Percentiles rank a stretch among this genome's conserved stretches.
These are phyloP conservation scores for Eutolmus rufibarbis DNA, from an alignment of 2,888 invertebrate genomes.

Conservation along the genomic window DNA sequence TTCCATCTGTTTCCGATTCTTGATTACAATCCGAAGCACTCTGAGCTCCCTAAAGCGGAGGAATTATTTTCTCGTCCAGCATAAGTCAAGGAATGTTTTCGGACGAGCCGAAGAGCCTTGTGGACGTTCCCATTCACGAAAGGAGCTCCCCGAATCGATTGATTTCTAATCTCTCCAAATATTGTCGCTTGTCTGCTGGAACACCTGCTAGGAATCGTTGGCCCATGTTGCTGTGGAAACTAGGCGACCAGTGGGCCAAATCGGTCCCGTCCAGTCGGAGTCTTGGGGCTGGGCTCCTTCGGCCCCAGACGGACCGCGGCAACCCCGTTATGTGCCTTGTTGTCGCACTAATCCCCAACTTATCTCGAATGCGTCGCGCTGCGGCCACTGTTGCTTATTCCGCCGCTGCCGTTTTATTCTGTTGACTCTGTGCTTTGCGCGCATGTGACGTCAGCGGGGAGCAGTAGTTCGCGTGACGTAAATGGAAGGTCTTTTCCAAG, in stretches of 20 bases:
- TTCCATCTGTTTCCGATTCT: neutral
- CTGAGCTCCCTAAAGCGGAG: neutral
- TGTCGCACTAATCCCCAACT: neutral
- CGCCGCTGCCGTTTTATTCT: neutral
- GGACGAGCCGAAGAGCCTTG: neutral
- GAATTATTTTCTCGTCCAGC: neutral
- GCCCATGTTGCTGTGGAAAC: neutral
- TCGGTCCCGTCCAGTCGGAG: neutral
- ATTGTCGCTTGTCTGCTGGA: neutral
- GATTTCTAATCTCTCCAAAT: neutral
- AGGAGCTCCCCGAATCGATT: neutral
- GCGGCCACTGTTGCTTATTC: neutral
- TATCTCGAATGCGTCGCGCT: neutral
- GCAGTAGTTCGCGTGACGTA: neutral
- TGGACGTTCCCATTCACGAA: neutral
- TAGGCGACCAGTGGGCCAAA: neutral
- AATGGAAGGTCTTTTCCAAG: neutral
- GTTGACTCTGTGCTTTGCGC: neutral
- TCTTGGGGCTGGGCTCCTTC: neutral
- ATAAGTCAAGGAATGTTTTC: neutral
- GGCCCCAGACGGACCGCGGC: neutral
- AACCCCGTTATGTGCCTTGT: neutral
- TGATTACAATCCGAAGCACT: neutral
- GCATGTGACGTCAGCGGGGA: neutral
- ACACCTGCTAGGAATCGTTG: neutral